Conservation (phyloP, 2,113 vertebrate genomes). For the Monopterus albus region DNA sequence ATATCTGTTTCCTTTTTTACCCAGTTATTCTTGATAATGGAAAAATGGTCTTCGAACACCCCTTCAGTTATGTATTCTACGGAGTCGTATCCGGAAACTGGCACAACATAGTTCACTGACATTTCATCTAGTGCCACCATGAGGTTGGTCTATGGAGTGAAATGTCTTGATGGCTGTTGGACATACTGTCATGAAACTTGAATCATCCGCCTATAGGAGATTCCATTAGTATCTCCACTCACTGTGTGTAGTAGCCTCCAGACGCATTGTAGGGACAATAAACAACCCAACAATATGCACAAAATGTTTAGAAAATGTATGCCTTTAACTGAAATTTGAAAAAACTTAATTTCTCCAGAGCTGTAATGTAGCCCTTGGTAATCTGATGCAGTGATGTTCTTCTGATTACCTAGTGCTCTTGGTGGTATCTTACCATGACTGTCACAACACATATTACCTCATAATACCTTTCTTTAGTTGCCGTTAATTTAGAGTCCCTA, state of each 20-base stretch:
- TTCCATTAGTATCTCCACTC: too few relatives aligned
- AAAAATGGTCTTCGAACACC: not conserved
- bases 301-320: conserved; percentile 11
- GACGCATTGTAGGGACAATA: conserved; percentile 4
- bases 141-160: too few relatives aligned
- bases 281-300: not conserved
- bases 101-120: not conserved
- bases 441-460: conserved; percentile 41
- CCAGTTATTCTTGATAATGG: not conserved
- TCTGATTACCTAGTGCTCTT: conserved; percentile 2
- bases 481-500: conserved; percentile 36
- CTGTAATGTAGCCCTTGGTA: conserved; percentile 22
- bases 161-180: not conserved
- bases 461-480: conserved; percentile 7
- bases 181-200: too few relatives aligned
- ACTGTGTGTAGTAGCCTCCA: conserved; percentile 3
- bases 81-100: not conserved
- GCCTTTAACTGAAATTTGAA: conserved; percentile 19
- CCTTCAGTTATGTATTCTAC: not conserved
- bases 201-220: too few relatives aligned
- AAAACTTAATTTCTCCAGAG: conserved; percentile 30
- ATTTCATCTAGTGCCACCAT: too few relatives aligned
- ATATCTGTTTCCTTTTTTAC: not conserved
- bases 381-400: not conserved
- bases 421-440: conserved; percentile 2